Percentiles rank a stretch among this genome's conserved stretches.
Conservation (phyloP, 2,888 invertebrate genomes). For the Galeopsomyia nigrocyanea region DNA sequence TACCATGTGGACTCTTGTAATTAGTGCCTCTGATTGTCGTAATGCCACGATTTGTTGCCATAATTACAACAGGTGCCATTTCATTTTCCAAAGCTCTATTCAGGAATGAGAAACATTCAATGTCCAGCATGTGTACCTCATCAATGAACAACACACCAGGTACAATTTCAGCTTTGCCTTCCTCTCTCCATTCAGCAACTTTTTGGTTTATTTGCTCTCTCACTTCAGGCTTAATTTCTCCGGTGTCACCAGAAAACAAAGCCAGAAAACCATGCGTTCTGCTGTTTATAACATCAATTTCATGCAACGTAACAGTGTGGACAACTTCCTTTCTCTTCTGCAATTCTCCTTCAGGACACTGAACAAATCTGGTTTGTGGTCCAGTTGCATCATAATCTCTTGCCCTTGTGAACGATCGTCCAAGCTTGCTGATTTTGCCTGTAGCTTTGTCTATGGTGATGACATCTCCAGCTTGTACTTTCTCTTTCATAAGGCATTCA, state of each 20-base stretch:
- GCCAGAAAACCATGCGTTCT: constrained; percentile 98
- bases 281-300: constrained; percentile 99
- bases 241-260: constrained; percentile 98
- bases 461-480: constrained; percentile 95
- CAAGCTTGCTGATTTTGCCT: constrained; percentile 90
- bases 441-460: constrained; percentile 99
- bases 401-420: constrained; percentile 95
- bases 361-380: constrained; percentile 90
- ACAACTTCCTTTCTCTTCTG: constrained; percentile 98
- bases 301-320: constrained; percentile 98
- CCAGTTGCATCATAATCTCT: constrained; percentile 97
- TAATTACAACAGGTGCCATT: constrained; percentile 97
- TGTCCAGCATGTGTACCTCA: constrained; percentile 98
- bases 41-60: constrained; percentile 98
- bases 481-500: constrained; percentile 95
- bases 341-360: constrained; percentile 98
- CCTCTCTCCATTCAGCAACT: constrained; percentile 98
- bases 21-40: constrained; percentile 95
- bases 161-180: constrained; percentile 98
- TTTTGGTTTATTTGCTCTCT: constrained; percentile 98
- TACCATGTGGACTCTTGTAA: constrained; percentile 95
- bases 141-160: constrained; percentile 98
- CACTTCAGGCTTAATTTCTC: constrained; percentile 97
- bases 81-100: constrained; percentile 98
- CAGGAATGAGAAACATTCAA: constrained; percentile 98